phyloP scores from a whole-genome alignment of 2,113 vertebrate genomes.

The Mesembrinibis cayennensis region DNA sequence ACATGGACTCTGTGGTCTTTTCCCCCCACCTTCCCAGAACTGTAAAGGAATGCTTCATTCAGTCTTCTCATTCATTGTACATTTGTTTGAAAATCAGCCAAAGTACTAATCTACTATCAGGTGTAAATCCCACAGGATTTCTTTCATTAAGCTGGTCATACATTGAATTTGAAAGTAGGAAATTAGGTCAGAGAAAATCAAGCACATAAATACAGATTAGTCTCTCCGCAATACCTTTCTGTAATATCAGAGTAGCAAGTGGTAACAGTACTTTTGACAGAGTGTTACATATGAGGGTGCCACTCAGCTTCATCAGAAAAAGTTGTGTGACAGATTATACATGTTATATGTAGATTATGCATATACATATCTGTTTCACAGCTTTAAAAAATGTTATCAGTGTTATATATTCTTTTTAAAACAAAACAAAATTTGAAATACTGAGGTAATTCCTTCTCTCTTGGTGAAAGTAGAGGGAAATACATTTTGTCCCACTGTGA shows the following conservation, averaged over 20 bases:
- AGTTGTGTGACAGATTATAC: background rate
- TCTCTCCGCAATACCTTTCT: background rate
- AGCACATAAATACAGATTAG: background rate
- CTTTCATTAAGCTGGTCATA: background rate
- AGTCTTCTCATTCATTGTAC: background rate
- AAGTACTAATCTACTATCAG: background rate
- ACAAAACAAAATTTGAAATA: background rate
- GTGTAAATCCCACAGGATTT: background rate
- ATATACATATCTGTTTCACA: background rate
- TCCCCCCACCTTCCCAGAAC: background rate
- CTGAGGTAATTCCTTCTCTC: background rate
- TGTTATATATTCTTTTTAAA: background rate
- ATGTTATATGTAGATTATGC: background rate
- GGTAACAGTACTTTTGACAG: background rate
- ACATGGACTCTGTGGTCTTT: background rate
- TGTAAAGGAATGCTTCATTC: slow-evolving; percentile 18
- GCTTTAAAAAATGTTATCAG: background rate
- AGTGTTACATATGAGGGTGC: background rate
- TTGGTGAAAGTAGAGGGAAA: background rate
- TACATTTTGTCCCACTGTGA: background rate
- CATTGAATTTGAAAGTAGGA: slow-evolving; percentile 21
- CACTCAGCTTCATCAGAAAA: background rate
- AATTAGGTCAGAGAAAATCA: slow-evolving; percentile 17
- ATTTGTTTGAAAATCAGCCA: slow-evolving; percentile 18
- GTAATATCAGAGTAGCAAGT: background rate